Evolutionary conservation across 2,113 vertebrate genomes (phyloP), one percentile per base, ranked within the genome.

Genomic region (Shinisaurus crocodilurus): DNA sequence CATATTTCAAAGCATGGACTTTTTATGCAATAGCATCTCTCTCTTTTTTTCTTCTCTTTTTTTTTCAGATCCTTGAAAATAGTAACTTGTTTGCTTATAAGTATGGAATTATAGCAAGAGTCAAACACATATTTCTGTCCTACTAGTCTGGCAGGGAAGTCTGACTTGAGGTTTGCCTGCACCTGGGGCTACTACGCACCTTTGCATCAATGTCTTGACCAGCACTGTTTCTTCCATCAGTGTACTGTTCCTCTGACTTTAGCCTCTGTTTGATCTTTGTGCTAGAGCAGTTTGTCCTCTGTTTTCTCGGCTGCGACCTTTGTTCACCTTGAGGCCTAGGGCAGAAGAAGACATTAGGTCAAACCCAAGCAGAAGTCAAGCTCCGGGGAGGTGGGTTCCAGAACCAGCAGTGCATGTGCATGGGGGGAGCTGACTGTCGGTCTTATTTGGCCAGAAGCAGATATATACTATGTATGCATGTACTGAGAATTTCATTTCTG

Each of bases 61-160:
- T 37, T 74, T 34, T 34, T 75, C n/a, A 12, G 60, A 79, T 18
- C 18, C 60, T 75, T 80, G 77, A 69, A 65, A 92, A 85, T 1
- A 80, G 74, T 60, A 54, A 37, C 40, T 80, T 91, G 12, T 72
- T 87, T 86, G 6, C 40, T 92, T 82, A 72, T 54, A 65, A 87
- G 2, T 82, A 57, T 0, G 1, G 81, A 15, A 12, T 81, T 18
- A 1, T 1, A 86, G n/a, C 20, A 74, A 67, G 90, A 83, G 9
- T 3, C 75, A 91, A 87, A 45, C 83, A 23, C 1, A 18, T 63
- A 48, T 20, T 85, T 1, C 0, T 1, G 0, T 80, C 90, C 9
- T n/a, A 0, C n/a, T 23, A 0, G 0, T 43, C 2, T 84, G 89
- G 86, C 34, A 88, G 15, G 0, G 0, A 32, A 1, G 0, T 20